Evolutionary conservation across 2,113 vertebrate genomes (phyloP).

Genomic region (Nicator chloris): DNA sequence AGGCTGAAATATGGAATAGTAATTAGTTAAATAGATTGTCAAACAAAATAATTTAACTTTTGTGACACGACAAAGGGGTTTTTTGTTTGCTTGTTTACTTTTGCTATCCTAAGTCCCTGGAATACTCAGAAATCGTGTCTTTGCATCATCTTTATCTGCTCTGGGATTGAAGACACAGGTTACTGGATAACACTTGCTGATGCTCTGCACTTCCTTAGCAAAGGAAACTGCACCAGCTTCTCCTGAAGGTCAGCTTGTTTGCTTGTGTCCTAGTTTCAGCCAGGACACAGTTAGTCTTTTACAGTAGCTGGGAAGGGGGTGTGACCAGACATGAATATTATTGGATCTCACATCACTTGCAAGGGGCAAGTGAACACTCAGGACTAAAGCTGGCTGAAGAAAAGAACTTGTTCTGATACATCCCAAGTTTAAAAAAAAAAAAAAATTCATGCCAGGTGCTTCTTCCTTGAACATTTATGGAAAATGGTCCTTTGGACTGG

Average conservation of each 20-base stretch:
- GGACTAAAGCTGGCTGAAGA: too few species aligned
- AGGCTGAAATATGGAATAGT: not conserved
- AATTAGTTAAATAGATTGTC: not conserved
- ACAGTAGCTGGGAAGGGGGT: not conserved
- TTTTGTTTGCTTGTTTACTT: not conserved
- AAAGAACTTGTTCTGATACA: too few species aligned
- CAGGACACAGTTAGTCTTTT: not conserved
- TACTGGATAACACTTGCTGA: not conserved
- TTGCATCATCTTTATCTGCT: not conserved
- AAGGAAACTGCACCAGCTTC: not conserved
- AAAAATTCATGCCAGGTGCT: too few species aligned
- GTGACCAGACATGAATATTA: not conserved
- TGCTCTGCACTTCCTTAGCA: not conserved
- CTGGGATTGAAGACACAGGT: not conserved
- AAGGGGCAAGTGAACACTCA: too few species aligned
- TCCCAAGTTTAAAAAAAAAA: too few species aligned
- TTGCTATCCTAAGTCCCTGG: not conserved
- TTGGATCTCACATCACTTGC: rapidly evolving
- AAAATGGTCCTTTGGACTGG: too few species aligned
- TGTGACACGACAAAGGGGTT: not conserved
- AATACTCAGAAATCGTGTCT: not conserved
- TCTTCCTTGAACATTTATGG: too few species aligned
- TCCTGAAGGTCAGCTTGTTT: not conserved
- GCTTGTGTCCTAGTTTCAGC: not conserved
- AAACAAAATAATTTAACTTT: not conserved